Percentiles rank a stretch among this genome's conserved stretches.
Evolutionary conservation across 2,113 vertebrate species (phyloP).

Genomic region (Nesospiza acunhae): DNA sequence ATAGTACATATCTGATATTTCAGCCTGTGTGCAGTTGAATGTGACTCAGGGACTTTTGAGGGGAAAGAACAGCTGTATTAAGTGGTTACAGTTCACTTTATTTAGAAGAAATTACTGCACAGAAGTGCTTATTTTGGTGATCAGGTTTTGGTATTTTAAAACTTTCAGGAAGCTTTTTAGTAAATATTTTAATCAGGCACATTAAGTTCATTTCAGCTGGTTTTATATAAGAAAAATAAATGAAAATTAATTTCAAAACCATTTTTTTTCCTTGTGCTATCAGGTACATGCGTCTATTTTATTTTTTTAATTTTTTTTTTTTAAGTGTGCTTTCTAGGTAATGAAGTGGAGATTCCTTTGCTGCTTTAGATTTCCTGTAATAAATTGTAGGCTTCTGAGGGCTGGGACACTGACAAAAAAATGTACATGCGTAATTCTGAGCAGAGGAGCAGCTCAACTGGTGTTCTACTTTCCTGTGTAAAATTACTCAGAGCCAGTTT

Average conservation of each 20-base stretch:
- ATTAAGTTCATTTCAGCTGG: constrained; percentile 29
- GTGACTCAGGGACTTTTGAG: constrained; percentile 1
- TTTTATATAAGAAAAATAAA: not conserved
- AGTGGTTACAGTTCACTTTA: not conserved
- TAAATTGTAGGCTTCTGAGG: not conserved
- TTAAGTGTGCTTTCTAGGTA: constrained; percentile 19
- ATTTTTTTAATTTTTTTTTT: rapidly evolving
- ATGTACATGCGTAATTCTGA: not conserved
- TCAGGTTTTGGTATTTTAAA: constrained; percentile 22
- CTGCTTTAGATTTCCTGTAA: constrained; percentile 30
- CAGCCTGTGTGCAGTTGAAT: not conserved
- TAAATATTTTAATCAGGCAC: constrained; percentile 48
- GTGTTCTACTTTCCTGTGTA: constrained; percentile 35
- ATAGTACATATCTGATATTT: not conserved
- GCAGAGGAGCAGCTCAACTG: not conserved
- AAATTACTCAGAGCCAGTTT: constrained; percentile 49
- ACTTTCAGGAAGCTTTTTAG: constrained; percentile 15
- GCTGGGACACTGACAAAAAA: not conserved
- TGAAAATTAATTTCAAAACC: not conserved
- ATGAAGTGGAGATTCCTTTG: not conserved
- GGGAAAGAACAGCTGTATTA: constrained; percentile 26
- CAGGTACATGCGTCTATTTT: too few species aligned
- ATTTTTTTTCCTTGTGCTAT: not conserved
- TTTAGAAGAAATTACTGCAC: constrained; percentile 1
- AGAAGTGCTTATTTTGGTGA: constrained; percentile 32